Percentiles rank a stretch among this genome's conserved stretches.
These are phyloP conservation scores for Fulica atra DNA, from an alignment of 2,113 vertebrate genomes.

Conservation along the genomic window DNA sequence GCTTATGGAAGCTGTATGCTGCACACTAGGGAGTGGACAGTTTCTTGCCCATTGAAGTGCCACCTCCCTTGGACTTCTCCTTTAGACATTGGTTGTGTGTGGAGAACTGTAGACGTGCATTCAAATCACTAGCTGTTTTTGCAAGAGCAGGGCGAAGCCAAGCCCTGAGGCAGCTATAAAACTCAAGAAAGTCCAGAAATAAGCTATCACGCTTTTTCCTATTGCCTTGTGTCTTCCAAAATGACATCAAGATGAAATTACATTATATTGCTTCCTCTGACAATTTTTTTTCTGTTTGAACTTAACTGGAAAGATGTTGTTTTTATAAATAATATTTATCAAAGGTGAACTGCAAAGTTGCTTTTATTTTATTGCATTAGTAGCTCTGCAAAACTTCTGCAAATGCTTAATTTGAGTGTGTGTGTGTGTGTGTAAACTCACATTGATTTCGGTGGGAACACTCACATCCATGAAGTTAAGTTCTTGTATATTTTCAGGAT, in stretches of 20 bases:
- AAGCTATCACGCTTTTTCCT: constrained; percentile 48
- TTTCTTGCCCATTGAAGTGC: constrained; percentile 69
- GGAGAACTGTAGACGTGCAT: constrained; percentile 58
- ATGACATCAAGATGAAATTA: constrained; percentile 41
- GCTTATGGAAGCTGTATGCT: constrained; percentile 75
- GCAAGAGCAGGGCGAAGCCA: constrained; percentile 46
- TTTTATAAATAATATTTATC: constrained; percentile 73
- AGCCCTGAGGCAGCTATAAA: constrained; percentile 69
- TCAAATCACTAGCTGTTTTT: constrained; percentile 62
- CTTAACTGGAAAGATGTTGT: constrained; percentile 65
- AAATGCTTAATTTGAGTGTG: not conserved
- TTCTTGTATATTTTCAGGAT: not conserved
- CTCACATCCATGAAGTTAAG: not conserved
- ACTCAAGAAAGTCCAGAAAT: constrained; percentile 67
- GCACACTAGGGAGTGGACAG: constrained; percentile 68
- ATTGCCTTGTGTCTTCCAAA: constrained; percentile 48
- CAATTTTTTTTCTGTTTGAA: constrained; percentile 36
- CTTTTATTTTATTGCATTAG: constrained; percentile 15
- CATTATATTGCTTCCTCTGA: constrained; percentile 25
- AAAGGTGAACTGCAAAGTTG: constrained; percentile 75
- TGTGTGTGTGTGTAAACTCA: not conserved
- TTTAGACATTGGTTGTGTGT: constrained; percentile 64
- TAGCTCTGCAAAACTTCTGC: not conserved
- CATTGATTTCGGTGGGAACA: not conserved
- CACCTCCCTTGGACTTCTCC: constrained; percentile 61